A percentile compares a stretch with the other conserved stretches of the same genome.
Conservation (phyloP, 2,113 vertebrate species). For the Lipotes vexillifer region DNA sequence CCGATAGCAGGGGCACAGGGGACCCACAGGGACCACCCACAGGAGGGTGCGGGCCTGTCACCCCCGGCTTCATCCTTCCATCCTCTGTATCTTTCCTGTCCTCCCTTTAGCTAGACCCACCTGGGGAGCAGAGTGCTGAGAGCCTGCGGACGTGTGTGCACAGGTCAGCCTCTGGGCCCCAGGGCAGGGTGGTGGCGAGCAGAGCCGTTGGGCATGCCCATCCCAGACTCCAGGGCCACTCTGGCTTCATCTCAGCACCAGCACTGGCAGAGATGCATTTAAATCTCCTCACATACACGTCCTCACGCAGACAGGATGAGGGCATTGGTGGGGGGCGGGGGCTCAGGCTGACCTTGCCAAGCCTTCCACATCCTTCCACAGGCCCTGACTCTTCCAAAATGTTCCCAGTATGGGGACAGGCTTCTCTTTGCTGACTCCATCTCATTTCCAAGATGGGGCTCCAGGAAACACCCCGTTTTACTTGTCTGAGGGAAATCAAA, state of each 20-base stretch:
- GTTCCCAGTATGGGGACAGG: fast-evolving
- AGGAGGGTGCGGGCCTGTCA: background rate
- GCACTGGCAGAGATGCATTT: fast-evolving
- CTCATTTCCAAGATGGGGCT: background rate
- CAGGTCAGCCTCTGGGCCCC: too few species aligned
- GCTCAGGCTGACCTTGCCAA: fast-evolving
- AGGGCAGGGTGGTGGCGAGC: fast-evolving
- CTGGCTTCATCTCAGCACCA: fast-evolving
- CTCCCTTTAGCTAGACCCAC: fast-evolving
- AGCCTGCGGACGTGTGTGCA: fast-evolving
- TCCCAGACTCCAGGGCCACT: background rate
- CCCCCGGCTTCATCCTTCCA: fast-evolving
- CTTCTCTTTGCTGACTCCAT: too few species aligned
- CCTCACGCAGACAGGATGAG: fast-evolving
- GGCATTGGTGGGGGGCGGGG: fast-evolving
- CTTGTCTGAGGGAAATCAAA: background rate
- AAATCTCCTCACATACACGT: fast-evolving
- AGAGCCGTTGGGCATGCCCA: fast-evolving
- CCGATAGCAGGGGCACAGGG: too few species aligned
- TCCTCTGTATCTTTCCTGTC: fast-evolving
- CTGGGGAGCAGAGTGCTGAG: background rate
- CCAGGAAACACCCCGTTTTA: background rate
- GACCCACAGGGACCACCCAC: background rate
- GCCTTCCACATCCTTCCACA: fast-evolving
- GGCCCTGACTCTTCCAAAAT: background rate